Evolutionary conservation across 30 jellyfish, hydroid and myxozoan species (phyloP).

Genomic region (Aurelia aurita complex sp. Pacific): DNA sequence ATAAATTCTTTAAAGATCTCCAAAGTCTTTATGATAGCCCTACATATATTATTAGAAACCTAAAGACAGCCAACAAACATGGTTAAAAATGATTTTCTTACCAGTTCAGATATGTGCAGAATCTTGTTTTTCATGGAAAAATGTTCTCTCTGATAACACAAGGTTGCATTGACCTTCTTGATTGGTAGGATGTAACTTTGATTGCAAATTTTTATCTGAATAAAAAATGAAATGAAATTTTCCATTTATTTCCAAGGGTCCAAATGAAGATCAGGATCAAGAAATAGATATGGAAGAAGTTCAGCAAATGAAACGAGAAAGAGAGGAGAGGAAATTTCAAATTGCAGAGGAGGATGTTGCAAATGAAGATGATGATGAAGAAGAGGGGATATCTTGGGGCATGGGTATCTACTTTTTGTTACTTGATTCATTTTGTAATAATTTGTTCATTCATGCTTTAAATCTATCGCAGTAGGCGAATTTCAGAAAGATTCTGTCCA

Average conservation of each 20-base stretch:
- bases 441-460: background rate
- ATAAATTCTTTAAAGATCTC: no score
- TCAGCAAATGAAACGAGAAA: constrained; percentile 20
- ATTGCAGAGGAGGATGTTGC: background rate
- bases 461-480: no score
- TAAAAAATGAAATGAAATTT: no score
- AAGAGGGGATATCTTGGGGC: constrained; percentile 89
- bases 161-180: no score
- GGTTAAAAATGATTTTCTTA: background rate
- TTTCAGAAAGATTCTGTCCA: no score
- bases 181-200: no score
- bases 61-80: background rate
- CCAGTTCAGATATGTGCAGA: no score
- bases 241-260: constrained; percentile 71
- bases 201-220: no score
- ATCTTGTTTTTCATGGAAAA: no score
- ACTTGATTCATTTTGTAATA: background rate
- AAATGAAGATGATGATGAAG: constrained; percentile 29
- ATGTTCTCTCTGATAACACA: no score
- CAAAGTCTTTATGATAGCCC: background rate
- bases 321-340: constrained; percentile 26
- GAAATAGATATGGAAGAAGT: constrained; percentile 74
- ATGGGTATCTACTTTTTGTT: constrained; percentile 57
- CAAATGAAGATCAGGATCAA: constrained; percentile 93
- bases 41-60: constrained; percentile 4